phyloP scores from a whole-genome alignment of 2,113 vertebrate genomes.

The Oreamnos americanus region DNA sequence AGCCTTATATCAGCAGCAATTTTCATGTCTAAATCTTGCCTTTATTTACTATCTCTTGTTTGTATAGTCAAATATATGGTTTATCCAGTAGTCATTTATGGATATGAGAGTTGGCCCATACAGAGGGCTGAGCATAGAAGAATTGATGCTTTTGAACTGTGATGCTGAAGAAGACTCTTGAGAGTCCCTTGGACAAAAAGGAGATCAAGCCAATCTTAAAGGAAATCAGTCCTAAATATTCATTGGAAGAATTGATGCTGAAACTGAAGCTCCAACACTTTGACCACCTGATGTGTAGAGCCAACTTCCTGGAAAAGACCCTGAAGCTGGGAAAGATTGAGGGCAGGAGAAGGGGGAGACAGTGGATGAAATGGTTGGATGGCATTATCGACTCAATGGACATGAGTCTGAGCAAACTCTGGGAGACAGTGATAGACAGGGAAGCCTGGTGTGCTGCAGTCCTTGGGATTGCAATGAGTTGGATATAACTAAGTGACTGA shows the following conservation, averaged over 20 bases:
- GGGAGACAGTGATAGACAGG: background rate
- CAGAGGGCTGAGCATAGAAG: background rate
- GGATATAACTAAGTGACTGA: background rate
- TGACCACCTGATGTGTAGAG: background rate
- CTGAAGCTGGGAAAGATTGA: background rate
- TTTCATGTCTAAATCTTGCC: background rate
- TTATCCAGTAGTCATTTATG: background rate
- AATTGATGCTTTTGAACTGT: background rate
- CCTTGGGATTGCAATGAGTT: background rate
- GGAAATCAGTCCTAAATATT: background rate
- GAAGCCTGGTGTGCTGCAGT: background rate
- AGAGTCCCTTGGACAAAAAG: background rate
- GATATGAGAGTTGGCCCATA: background rate
- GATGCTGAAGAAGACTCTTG: background rate
- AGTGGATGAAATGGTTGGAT: background rate
- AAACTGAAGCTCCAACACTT: background rate
- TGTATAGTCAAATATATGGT: background rate
- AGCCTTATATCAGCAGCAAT: background rate
- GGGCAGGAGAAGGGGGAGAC: background rate
- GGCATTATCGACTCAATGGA: background rate
- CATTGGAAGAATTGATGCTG: background rate
- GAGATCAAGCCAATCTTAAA: background rate
- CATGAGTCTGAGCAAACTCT: background rate
- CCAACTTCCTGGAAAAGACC: background rate
- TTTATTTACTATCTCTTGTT: background rate